Percentiles rank a stretch among this genome's conserved stretches.
phyloP scores from a whole-genome alignment of 2,797 vertebrate species.

The Onychomys torridus region DNA sequence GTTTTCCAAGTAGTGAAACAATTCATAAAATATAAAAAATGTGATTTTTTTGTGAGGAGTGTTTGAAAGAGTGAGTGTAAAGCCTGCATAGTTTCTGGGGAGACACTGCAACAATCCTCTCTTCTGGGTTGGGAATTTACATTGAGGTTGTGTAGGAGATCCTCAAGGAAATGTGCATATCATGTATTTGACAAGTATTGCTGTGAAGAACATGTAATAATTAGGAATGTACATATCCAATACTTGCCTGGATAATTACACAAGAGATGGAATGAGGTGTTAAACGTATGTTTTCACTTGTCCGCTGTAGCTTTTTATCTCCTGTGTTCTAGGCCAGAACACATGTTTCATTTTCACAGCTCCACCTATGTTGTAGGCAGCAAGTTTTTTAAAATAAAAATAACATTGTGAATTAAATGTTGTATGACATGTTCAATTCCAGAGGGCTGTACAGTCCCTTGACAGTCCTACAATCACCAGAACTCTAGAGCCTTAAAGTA shows the following conservation, averaged over 20 bases:
- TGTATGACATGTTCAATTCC: background rate
- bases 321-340: background rate
- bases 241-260: background rate
- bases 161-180: background rate
- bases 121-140: constrained; percentile 10
- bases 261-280: background rate
- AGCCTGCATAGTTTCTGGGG: background rate
- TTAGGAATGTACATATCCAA: constrained; percentile 41
- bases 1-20: constrained; percentile 47
- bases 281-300: constrained; percentile 23
- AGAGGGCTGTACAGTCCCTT: background rate
- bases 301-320: constrained; percentile 22
- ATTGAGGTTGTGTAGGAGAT: background rate
- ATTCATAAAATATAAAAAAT: constrained; percentile 30
- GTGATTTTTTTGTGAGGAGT: constrained; percentile 51
- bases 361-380: background rate
- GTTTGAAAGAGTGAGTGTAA: constrained; percentile 26
- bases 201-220: constrained; percentile 42
- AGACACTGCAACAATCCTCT: background rate
- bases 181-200: background rate
- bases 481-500: background rate
- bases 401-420: background rate
- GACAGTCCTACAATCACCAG: background rate
- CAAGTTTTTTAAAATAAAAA: background rate
- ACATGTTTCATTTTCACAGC: background rate